Evolutionary conservation across 37 sponge, comb jelly and placozoan genomes (phyloP).

Genomic region (Aphrocallistes beatrix): DNA sequence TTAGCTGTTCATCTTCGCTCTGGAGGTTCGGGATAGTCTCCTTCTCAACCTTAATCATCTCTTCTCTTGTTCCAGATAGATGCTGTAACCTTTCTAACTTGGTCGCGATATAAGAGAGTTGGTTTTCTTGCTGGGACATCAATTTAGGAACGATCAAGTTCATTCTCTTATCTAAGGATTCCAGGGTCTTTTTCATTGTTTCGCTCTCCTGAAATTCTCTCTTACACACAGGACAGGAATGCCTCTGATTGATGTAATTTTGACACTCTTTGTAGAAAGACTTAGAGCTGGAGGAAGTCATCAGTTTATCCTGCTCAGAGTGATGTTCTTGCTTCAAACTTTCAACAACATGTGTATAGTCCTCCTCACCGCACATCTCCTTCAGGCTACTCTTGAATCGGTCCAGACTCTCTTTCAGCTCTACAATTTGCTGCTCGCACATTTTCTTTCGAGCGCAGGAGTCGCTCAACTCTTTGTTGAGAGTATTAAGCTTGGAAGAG

Average conservation of each 20-base stretch:
- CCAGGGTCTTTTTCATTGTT: neutral
- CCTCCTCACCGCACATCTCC: neutral
- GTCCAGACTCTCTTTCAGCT: neutral
- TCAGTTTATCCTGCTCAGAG: neutral
- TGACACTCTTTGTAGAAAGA: neutral
- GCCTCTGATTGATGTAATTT: neutral
- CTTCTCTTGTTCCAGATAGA: neutral
- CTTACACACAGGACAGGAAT: neutral
- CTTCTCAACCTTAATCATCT: neutral
- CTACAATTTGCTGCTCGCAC: neutral
- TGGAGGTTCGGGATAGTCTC: slow-evolving; percentile 13
- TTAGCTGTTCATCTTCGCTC: neutral
- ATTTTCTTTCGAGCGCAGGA: neutral
- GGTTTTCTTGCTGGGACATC: slow-evolving; percentile 47
- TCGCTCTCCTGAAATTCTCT: neutral
- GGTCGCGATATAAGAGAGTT: slow-evolving; percentile 56
- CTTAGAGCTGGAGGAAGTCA: neutral
- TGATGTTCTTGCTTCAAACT: neutral
- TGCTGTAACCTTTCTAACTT: slow-evolving; percentile 50
- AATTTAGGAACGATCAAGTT: neutral
- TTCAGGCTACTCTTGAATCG: neutral
- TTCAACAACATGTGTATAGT: neutral
- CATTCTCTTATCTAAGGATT: neutral
- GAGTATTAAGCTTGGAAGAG: neutral
- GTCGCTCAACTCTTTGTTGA: neutral